These are phyloP conservation scores for Hydrotaea diabolus DNA, from an alignment of 2,888 invertebrate genomes.

Conservation along the genomic window DNA sequence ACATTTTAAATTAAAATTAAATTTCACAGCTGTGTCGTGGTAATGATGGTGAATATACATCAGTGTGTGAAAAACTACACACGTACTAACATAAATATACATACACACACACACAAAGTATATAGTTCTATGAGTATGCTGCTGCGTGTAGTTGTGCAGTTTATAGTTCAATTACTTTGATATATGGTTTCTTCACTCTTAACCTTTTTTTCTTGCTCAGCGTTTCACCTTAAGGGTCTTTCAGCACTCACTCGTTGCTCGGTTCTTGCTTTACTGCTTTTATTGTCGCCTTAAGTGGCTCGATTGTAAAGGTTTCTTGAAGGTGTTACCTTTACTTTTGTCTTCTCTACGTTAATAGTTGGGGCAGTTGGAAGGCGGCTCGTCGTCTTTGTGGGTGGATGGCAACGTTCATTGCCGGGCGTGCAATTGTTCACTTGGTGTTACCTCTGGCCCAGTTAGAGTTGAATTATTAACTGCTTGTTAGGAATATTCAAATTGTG, in stretches of 20 bases:
- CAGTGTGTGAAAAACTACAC: not conserved
- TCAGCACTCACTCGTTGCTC: not conserved
- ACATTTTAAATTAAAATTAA: not conserved
- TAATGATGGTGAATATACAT: not conserved
- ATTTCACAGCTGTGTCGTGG: constrained; percentile 2
- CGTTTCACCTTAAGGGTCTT: not conserved
- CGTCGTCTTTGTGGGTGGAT: too few relatives aligned
- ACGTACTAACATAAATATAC: not conserved
- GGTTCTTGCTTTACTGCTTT: not conserved
- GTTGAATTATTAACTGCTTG: not conserved
- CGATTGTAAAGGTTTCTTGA: constrained; percentile 4
- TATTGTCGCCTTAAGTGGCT: not conserved
- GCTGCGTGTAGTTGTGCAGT: not conserved
- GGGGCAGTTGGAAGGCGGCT: not conserved
- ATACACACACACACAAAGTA: not conserved
- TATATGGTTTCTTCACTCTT: constrained; percentile 13
- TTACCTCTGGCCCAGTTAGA: not conserved
- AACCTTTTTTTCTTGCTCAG: not conserved
- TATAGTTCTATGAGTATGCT: too few relatives aligned
- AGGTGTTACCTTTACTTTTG: not conserved
- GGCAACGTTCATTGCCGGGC: not conserved
- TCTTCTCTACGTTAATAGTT: not conserved
- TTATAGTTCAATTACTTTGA: constrained; percentile 20
- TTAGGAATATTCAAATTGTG: not conserved
- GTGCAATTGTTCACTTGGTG: not conserved